Base-by-base conservation (phyloP, 2,888 invertebrate genomes). In the Unio pictorum region DNA sequence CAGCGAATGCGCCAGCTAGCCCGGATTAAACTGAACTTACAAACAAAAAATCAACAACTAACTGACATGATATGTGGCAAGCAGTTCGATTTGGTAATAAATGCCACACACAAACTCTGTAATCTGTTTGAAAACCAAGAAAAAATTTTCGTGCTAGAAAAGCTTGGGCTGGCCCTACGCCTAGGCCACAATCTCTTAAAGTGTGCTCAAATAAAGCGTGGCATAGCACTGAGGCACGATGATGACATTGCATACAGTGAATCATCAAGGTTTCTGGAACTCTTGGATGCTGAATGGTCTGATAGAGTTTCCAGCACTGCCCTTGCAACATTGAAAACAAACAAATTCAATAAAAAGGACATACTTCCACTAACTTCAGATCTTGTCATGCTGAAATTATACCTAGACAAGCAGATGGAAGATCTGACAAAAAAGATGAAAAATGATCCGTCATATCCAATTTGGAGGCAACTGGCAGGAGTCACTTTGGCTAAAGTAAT, bases 141-240 rank as follows among this genome's bases (percentile, higher is more conserved):
- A 57, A 57, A 57, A 30, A 28, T 23, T 28, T 26, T 20, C 3
- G 17, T 23, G 30, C 59, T 68, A 6, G 59, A 68, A 34, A 68
- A 63, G 55, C 64, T 60, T 3, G 63, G 59, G 15, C 34, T 68
- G n/a, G 64, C 64, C n/a, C 28, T 64, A 4, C 63, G 64, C 17
- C 17, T 64, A 26, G 68, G 64, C 11, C 68, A 68, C 60, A 63
- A 64, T n/a, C 20, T 64, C 55, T 28, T 68, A 1, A 68, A 68
- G 59, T 57, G 59, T 1, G 57, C 58, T 28, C 59, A 64, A 11
- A 68, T 68, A 18, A 68, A 64, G 61, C 18, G 11, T 58, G 68
- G 68, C 6, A 26, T 58, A 8, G 57, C 34, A 23, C 30, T 68
- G 1, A 56, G 68, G 57, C 54, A 59, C 34, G 64, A 64, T 20